Percentiles rank a stretch among this genome's conserved stretches.
phyloP scores from a whole-genome alignment of 2,888 invertebrate species.

The Leucoma salicis region DNA sequence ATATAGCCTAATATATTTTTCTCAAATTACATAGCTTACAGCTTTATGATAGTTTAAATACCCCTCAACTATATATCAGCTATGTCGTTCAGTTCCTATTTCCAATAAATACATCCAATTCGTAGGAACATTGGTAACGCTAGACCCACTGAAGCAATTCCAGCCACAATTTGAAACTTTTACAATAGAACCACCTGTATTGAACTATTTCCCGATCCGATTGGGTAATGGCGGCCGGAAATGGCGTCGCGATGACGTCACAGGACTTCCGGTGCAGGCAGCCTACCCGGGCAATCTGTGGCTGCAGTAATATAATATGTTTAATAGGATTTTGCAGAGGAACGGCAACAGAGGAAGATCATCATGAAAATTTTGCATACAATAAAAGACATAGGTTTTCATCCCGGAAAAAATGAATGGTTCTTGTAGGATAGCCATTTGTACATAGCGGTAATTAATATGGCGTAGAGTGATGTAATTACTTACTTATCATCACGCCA shows the following conservation, averaged over 20 bases:
- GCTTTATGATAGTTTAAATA: no score
- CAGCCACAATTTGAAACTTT: conserved; percentile 6
- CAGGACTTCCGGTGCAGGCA: conserved; percentile 34
- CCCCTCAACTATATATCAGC: no score
- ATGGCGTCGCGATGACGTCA: conserved; percentile 64
- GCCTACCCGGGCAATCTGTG: conserved; percentile 19
- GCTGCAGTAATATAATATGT: conserved; percentile 1
- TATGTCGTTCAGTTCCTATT: not conserved
- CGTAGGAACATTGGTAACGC: conserved; percentile 1
- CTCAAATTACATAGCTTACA: no score
- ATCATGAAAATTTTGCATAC: no score
- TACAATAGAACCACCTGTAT: conserved; percentile 25
- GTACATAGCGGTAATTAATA: no score
- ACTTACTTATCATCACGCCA: no score
- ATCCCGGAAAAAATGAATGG: no score
- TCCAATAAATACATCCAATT: not conserved
- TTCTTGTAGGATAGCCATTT: no score
- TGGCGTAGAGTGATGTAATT: no score
- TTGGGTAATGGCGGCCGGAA: conserved; percentile 65
- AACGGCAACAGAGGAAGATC: no score
- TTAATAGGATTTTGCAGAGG: not conserved
- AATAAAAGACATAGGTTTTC: no score
- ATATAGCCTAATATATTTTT: no score
- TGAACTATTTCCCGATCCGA: conserved; percentile 52
- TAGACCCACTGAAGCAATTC: conserved; percentile 1